Percentiles rank a stretch among this genome's conserved stretches.
phyloP scores from a whole-genome alignment of 2,113 vertebrate genomes.

The Coptodon bakossiorum region DNA sequence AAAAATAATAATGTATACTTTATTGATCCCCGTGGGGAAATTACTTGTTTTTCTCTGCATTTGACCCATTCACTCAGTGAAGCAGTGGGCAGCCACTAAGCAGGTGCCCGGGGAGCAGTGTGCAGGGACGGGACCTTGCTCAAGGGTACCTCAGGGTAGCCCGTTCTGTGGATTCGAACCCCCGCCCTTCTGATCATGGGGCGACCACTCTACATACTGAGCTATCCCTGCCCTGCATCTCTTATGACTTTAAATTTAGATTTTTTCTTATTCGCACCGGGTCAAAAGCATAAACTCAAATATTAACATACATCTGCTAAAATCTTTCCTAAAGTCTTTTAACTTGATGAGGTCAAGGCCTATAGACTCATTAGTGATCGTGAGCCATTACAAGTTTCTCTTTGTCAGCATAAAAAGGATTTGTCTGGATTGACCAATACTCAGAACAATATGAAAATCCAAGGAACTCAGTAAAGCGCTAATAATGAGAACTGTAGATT shows the following conservation, averaged over 20 bases:
- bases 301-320: neutral
- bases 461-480: neutral
- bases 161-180: no score
- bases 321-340: neutral
- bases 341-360: neutral
- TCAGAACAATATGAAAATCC: neutral
- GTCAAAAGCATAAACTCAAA: neutral
- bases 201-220: no score
- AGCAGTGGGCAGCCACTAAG: no score
- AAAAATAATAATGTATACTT: no score
- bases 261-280: neutral
- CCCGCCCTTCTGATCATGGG: no score
- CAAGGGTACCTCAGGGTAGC: no score
- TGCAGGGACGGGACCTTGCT: no score
- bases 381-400: neutral
- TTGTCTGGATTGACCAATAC: neutral
- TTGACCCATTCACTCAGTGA: no score
- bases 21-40: no score
- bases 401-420: neutral
- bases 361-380: neutral
- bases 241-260: neutral
- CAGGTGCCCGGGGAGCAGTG: no score
- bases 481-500: neutral
- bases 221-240: neutral
- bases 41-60: no score